phyloP scores from a whole-genome alignment of 1,140 invertebrate genomes.

The Diabrotica undecimpunctata region DNA sequence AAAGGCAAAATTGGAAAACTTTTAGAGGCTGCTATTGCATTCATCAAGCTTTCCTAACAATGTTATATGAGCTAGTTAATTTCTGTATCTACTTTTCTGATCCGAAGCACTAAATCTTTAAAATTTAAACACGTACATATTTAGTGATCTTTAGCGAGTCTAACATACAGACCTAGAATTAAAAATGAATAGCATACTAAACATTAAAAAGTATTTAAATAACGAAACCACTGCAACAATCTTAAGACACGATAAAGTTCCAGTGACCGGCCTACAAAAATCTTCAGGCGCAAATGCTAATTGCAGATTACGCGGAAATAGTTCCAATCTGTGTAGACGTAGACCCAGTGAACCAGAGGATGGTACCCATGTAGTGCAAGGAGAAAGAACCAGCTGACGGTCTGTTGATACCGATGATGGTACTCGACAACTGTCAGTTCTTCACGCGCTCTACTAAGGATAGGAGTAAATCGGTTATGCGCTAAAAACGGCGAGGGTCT shows the following conservation, averaged over 20 bases:
- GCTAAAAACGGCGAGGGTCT: not conserved
- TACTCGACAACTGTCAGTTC: slow-evolving; percentile 17
- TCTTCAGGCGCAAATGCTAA: not conserved
- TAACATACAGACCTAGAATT: too few species aligned
- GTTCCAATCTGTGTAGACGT: not conserved
- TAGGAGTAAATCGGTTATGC: slow-evolving; percentile 6
- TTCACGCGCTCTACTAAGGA: slow-evolving; percentile 14
- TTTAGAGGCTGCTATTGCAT: too few species aligned
- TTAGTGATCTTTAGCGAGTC: too few species aligned
- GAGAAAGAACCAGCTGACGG: not conserved
- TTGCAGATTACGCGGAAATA: not conserved
- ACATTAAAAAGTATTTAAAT: too few species aligned
- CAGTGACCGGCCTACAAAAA: not conserved
- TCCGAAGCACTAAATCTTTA: too few species aligned
- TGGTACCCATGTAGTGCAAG: not conserved
- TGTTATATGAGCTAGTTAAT: too few species aligned
- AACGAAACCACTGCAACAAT: too few species aligned
- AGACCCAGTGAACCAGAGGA: slow-evolving; percentile 10
- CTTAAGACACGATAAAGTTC: not conserved
- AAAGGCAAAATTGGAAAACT: too few species aligned
- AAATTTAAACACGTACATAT: too few species aligned
- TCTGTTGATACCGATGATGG: not conserved
- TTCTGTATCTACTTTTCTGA: too few species aligned
- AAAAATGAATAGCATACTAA: too few species aligned
- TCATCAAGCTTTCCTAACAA: too few species aligned